phyloP scores from a whole-genome alignment of 2,888 invertebrate genomes.

The Ypsolopha sequella region DNA sequence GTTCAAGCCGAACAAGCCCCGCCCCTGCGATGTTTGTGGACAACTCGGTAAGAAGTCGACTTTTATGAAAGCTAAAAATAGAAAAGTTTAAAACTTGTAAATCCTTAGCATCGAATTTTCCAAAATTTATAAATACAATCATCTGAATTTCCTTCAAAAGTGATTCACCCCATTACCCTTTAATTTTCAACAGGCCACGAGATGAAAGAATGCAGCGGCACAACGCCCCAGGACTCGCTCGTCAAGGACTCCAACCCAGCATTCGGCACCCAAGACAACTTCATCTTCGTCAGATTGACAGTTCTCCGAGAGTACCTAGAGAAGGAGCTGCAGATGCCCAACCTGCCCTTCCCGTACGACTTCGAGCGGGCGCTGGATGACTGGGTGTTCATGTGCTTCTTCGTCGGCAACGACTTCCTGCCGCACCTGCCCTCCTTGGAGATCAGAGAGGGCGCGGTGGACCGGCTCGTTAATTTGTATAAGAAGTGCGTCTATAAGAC shows the following conservation, averaged over 20 bases:
- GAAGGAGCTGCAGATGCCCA: constrained; percentile 89
- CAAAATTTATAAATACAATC: no score
- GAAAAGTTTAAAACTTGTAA: no score
- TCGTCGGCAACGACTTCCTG: constrained; percentile 98
- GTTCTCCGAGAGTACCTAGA: constrained; percentile 95
- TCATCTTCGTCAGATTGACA: constrained; percentile 93
- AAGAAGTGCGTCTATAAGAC: constrained; percentile 95
- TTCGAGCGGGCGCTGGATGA: constrained; percentile 97
- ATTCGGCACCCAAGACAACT: constrained; percentile 83
- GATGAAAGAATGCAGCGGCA: constrained; percentile 92
- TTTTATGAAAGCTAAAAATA: no score
- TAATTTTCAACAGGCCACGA: constrained; percentile 78
- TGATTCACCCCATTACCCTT: no score
- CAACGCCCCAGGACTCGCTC: constrained; percentile 70
- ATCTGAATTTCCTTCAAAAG: no score
- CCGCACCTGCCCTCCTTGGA: constrained; percentile 98
- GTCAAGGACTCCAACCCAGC: constrained; percentile 71
- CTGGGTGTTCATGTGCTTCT: constrained; percentile 99
- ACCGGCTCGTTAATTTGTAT: constrained; percentile 91
- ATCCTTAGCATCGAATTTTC: no score
- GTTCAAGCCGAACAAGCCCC: constrained; percentile 96
- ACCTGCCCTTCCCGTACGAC: constrained; percentile 93
- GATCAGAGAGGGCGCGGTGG: constrained; percentile 97
- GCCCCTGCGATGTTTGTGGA: constrained; percentile 96
- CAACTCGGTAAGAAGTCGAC: constrained; percentile 69